Conservation (phyloP, 2,797 vertebrate species). For the Chaenodraco wilsoni region DNA sequence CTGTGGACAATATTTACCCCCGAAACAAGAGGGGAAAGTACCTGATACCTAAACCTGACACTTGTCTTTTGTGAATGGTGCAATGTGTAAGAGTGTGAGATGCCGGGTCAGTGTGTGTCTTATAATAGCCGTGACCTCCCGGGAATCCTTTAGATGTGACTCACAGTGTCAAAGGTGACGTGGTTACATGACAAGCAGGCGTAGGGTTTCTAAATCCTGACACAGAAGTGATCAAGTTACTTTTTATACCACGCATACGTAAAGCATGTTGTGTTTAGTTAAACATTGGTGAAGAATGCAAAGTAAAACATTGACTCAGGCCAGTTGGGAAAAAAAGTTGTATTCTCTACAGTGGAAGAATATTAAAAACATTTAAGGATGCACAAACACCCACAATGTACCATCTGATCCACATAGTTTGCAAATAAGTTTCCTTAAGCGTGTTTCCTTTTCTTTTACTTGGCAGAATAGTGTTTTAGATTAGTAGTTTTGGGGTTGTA, state of each 20-base stretch:
- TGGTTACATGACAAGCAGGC: slow-evolving; percentile 4
- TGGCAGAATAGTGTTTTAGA: slow-evolving; percentile 11
- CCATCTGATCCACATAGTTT: neutral
- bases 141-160: slow-evolving; percentile 52
- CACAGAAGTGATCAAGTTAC: slow-evolving; percentile 10
- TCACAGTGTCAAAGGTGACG: slow-evolving; percentile 39
- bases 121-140: slow-evolving; percentile 59
- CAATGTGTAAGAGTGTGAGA: slow-evolving; percentile 12
- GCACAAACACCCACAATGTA: neutral
- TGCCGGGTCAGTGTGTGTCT: slow-evolving; percentile 23
- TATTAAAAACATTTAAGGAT: slow-evolving; percentile 1
- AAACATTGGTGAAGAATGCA: slow-evolving; percentile 15
- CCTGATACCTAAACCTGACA: slow-evolving; percentile 6
- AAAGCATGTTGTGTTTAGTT: slow-evolving; percentile 8
- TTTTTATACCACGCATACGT: neutral
- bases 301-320: slow-evolving; percentile 4
- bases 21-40: slow-evolving; percentile 16
- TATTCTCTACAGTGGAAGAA: neutral
- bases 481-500: slow-evolving; percentile 13
- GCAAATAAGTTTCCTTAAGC: neutral
- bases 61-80: slow-evolving; percentile 9
- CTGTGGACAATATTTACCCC: slow-evolving; percentile 27
- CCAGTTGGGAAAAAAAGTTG: neutral
- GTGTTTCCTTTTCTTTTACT: slow-evolving; percentile 11
- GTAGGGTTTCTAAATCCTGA: neutral